phyloP scores from a whole-genome alignment of 2,888 invertebrate genomes.

The Aradus depressus region DNA sequence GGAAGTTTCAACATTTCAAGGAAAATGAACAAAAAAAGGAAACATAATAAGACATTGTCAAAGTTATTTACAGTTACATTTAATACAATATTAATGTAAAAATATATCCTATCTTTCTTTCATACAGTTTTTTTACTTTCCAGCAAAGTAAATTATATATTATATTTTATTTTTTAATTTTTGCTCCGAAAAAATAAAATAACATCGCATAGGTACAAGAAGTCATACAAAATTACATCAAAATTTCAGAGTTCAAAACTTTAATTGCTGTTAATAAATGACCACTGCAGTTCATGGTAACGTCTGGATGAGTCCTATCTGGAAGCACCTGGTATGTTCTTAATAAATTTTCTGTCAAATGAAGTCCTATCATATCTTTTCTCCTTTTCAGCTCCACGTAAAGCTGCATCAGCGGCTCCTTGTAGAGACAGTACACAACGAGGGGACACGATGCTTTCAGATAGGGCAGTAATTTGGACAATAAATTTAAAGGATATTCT shows the following conservation, averaged over 20 bases:
- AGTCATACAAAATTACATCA: too few relatives aligned
- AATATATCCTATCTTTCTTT: too few relatives aligned
- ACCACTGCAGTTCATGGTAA: slow-evolving; percentile 82
- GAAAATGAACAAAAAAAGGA: too few relatives aligned
- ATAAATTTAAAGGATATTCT: slow-evolving; percentile 74
- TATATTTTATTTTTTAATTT: too few relatives aligned
- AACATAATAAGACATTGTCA: too few relatives aligned
- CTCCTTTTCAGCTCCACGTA: slow-evolving; percentile 65
- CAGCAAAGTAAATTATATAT: too few relatives aligned
- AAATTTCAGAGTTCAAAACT: slow-evolving; percentile 8
- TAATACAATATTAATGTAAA: too few relatives aligned
- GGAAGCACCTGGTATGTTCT: slow-evolving; percentile 82
- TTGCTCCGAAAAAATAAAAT: too few relatives aligned
- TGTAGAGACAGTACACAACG: slow-evolving; percentile 67
- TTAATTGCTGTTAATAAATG: slow-evolving; percentile 24
- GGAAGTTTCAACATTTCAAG: too few relatives aligned
- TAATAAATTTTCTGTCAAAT: slow-evolving; percentile 75
- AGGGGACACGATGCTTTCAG: slow-evolving; percentile 72
- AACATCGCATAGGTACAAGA: too few relatives aligned
- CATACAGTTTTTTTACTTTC: too few relatives aligned
- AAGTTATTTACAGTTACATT: too few relatives aligned
- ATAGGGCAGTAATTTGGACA: slow-evolving; percentile 61
- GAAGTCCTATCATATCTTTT: slow-evolving; percentile 59
- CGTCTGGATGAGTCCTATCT: slow-evolving; percentile 88
- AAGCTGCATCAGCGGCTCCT: slow-evolving; percentile 75